Evolutionary conservation across 2,797 vertebrate genomes (phyloP).

Genomic region (Coregonus sp.): DNA sequence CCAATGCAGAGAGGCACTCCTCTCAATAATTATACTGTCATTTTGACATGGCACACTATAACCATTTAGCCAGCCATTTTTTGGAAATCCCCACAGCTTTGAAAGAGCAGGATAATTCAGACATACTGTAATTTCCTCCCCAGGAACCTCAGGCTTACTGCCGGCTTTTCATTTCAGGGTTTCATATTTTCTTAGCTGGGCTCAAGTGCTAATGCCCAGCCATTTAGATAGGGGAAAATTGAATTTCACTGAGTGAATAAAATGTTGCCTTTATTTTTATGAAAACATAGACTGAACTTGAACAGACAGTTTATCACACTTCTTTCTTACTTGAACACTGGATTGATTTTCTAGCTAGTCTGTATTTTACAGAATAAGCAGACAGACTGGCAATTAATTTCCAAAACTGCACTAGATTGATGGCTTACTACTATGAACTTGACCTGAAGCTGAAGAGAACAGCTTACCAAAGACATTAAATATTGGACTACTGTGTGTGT

Average conservation of each 20-base stretch:
- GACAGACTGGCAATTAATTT: not conserved
- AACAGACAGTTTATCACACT: not conserved
- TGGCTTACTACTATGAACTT: not conserved
- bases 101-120: slow-evolving; percentile 25
- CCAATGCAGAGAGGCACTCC: slow-evolving; percentile 26
- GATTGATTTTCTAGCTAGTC: not conserved
- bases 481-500: not conserved
- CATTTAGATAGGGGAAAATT: not conserved
- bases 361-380: not conserved
- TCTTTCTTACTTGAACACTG: not conserved
- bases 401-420: not conserved
- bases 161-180: slow-evolving; percentile 46
- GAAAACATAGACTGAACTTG: not conserved
- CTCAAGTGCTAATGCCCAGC: not conserved
- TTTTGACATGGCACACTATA: slow-evolving; percentile 56
- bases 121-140: slow-evolving; percentile 48
- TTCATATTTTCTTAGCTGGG: not conserved
- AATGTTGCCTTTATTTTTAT: not conserved
- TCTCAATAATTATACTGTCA: slow-evolving; percentile 62
- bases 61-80: slow-evolving; percentile 62
- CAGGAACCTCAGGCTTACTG: slow-evolving; percentile 33
- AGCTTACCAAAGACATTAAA: not conserved
- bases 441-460: not conserved
- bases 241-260: not conserved
- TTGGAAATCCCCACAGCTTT: slow-evolving; percentile 47